Evolutionary conservation across 2,113 vertebrate genomes (phyloP).

Genomic region (Laticauda laticaudata): DNA sequence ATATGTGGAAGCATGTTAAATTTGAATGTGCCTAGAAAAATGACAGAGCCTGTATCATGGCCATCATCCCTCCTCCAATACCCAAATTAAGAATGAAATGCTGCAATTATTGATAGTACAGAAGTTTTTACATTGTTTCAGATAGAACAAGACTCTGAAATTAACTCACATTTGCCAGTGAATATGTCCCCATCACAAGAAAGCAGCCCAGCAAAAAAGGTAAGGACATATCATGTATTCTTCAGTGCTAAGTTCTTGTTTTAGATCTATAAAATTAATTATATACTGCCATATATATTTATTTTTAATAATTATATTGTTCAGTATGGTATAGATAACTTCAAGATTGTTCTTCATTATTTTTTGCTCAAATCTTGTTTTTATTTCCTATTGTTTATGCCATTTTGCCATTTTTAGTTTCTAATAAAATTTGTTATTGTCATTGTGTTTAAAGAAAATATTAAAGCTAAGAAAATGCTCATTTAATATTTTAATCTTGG

Average conservation of each 20-base stretch:
- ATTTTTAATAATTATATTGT: neutral
- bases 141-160: slow-evolving; percentile 76
- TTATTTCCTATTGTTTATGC: neutral
- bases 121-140: slow-evolving; percentile 70
- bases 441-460: neutral
- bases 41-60: too few relatives aligned
- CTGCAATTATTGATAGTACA: slow-evolving; percentile 38
- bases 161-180: slow-evolving; percentile 68
- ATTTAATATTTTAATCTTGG: neutral
- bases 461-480: neutral
- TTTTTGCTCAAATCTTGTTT: neutral
- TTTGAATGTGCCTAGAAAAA: too few relatives aligned
- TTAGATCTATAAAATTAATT: slow-evolving; percentile 12
- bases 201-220: slow-evolving; percentile 77
- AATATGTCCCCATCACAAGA: slow-evolving; percentile 72
- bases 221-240: slow-evolving; percentile 56
- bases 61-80: too few relatives aligned
- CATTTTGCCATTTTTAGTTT: neutral
- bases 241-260: slow-evolving; percentile 28
- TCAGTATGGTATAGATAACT: neutral
- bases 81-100: too few relatives aligned
- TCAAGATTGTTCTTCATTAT: neutral
- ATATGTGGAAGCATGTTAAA: too few relatives aligned
- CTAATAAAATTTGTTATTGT: neutral
- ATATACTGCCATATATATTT: neutral